Percentiles rank a stretch among this genome's conserved stretches.
Conservation (phyloP, 2,113 vertebrate genomes). For the Leiothrix lutea region DNA sequence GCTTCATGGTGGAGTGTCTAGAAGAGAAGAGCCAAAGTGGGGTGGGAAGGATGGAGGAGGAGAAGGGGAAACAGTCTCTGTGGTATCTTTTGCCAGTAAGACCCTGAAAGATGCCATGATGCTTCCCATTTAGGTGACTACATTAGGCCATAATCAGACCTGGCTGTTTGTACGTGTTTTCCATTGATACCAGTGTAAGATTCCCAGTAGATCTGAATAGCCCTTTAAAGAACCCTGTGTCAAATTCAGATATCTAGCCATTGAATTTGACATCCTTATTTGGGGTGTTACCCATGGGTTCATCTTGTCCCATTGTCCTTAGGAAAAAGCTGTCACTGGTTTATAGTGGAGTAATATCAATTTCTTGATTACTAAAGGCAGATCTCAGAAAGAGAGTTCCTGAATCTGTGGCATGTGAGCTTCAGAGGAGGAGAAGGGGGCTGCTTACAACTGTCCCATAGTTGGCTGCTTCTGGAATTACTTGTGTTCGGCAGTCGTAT, state of each 20-base stretch:
- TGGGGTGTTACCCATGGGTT: fast-evolving
- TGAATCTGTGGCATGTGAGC: neutral
- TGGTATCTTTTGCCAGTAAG: neutral
- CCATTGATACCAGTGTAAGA: neutral
- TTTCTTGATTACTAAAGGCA: neutral
- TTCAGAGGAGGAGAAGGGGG: neutral
- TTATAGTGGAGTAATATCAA: neutral
- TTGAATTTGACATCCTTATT: neutral
- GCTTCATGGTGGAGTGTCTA: neutral
- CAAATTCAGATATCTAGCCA: neutral
- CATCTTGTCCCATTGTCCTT: neutral
- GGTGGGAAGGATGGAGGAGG: neutral
- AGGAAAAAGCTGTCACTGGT: neutral
- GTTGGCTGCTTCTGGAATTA: neutral
- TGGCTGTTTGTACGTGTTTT: neutral
- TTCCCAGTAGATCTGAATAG: neutral
- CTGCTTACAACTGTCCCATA: neutral
- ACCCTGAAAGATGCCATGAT: neutral
- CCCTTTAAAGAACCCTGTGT: neutral
- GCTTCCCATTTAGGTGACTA: neutral
- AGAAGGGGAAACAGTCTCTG: neutral
- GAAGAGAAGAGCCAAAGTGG: neutral
- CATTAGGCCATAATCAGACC: neutral
- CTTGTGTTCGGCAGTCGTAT: neutral
- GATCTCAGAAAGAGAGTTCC: neutral